Evolutionary conservation across 2,797 vertebrate genomes (phyloP), one percentile per base, ranked within the genome.

Genomic region (Emys orbicularis): DNA sequence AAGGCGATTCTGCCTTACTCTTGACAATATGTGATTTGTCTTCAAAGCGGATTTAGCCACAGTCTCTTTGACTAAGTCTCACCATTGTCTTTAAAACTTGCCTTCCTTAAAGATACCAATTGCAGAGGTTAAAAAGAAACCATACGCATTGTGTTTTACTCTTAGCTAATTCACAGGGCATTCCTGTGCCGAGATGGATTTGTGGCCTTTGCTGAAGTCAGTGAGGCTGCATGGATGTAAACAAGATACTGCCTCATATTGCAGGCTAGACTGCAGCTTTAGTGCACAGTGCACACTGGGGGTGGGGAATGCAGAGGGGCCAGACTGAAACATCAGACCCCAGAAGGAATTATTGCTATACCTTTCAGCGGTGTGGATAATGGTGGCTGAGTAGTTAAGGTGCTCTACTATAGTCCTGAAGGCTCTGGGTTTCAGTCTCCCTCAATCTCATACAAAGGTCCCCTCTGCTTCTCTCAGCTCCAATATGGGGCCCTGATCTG

Each of bases 171-270:
- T 84, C 56, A 81, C 80, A 83, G 77, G 57, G 52, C 21, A 27
- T 2, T 37, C 19, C 86, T 80, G 13, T 37, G 0, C 0, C 11
- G 27, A 21, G 29, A n/a, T 25, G 74, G 37, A 8, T 19, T 10
- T 44, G 1, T 27, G n/a, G 74, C 50, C 89, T 76, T 89, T 1
- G 0, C 2, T 61, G 82, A 76, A 34, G 31, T 53, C 53, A 31
- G 72, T 27, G 29, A 84, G 41, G 31, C 79, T 88, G 88, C 77
- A 79, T 41, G 34, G 13, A 21, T 23, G 50, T n/a, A 79, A 76
- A 6, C 2, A 0, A 76, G 41, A 27, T 27, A 0, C 34, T 16
- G 84, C 65, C 29, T 54, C 3, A 83, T 11, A 74, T 82, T 31
- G 4, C 77, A 79, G 53, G 23, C 47, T 47, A 83, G 21, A 47